phyloP scores from a whole-genome alignment of 2,797 vertebrate species.

The Astyanax mexicanus region DNA sequence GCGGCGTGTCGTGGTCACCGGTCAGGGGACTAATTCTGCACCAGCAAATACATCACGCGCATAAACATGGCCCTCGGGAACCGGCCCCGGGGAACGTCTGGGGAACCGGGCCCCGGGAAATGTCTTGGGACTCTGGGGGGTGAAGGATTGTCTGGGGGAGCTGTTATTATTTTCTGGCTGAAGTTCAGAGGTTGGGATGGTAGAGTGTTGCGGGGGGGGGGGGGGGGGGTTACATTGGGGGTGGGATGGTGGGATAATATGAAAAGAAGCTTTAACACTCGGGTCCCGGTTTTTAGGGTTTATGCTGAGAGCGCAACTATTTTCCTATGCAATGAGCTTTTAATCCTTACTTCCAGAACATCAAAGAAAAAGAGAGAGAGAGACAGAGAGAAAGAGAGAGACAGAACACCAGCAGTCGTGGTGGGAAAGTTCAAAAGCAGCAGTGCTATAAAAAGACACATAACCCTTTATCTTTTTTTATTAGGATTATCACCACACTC shows the following conservation, averaged over 20 bases:
- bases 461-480: constrained; percentile 24
- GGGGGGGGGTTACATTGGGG: too few relatives aligned
- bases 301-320: constrained; percentile 44
- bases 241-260: constrained; percentile 35
- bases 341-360: constrained; percentile 61
- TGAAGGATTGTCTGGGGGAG: neutral
- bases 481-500: neutral
- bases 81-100: neutral
- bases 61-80: neutral
- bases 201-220: too few relatives aligned
- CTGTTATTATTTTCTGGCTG: constrained; percentile 13
- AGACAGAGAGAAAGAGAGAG: too few relatives aligned
- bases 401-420: constrained; percentile 12
- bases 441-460: constrained; percentile 21
- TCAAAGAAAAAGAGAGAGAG: too few relatives aligned
- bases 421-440: constrained; percentile 60
- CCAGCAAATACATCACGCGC: neutral
- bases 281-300: constrained; percentile 47
- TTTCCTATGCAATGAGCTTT: constrained; percentile 46
- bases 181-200: constrained; percentile 16
- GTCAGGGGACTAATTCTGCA: neutral
- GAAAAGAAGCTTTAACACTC: constrained; percentile 42
- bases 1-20: neutral
- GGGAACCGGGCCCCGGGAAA: neutral
- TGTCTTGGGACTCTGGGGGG: neutral